Base-by-base conservation (phyloP, 2,888 invertebrate genomes). In the Coecobrya sp. region DNA sequence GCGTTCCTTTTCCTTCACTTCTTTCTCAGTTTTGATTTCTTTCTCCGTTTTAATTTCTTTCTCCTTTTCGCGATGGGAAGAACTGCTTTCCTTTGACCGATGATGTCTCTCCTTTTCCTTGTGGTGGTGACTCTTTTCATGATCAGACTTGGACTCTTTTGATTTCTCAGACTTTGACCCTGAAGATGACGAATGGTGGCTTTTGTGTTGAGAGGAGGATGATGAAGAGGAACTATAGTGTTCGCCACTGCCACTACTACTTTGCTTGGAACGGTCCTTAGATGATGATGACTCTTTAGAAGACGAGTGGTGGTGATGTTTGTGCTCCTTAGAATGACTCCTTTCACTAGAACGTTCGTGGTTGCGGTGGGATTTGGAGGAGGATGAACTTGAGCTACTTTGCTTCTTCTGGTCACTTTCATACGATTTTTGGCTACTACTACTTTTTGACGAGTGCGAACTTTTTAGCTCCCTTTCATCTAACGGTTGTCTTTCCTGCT, bases 31-130 rank as follows among this genome's bases (percentile, higher is more conserved):
- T 16, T 79, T 52, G 27, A n/a, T n/a, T n/a, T n/a, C n/a, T n/a
- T n/a, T 91, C 16, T 92, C 84, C 0, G 52, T 25, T 49, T 70
- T 86, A 0, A 59, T 89, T 22, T 92, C 70, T 76, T 92, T 93
- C 19, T 87, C 91, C 36, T 52, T 79, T 16, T 79, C 76, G 27
- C 88, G 65, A n/a, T 92, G 76, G 42, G 30, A 45, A 11, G 82
- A 68, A 79, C 79, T 85, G 5, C 62, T 82, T 62, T 93, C 93
- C 27, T 86, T 92, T 1, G 90, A 68, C 5, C 82, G 82, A n/a
- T 81, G 85, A 13, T 91, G 91, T 45, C 68, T 91, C 25, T 92
- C 88, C 27, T 91, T 93, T 2, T 93, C 87, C n/a, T 92, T 92
- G 27, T 81, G 86, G 13, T 82, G 73, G 4, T 86, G 65, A 42